Evolutionary conservation across 2,797 vertebrate species (phyloP), one percentile per base, ranked within the genome.

Genomic region (Coregonus sp.): DNA sequence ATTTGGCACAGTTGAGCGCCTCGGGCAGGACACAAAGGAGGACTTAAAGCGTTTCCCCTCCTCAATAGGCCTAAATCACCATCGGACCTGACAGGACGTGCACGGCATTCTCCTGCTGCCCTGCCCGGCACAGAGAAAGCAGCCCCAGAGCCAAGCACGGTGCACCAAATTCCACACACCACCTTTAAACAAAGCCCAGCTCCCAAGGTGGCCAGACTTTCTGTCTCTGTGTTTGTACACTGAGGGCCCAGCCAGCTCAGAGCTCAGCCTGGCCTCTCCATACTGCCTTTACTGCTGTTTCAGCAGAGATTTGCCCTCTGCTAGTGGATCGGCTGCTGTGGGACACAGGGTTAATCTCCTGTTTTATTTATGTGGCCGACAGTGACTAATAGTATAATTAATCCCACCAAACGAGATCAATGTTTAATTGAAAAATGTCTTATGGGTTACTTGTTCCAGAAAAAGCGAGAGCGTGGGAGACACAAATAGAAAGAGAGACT

Each of bases 111-210:
- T 79, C 77, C 51, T 78, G 75, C 74, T 75, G 87, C 78, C 76
- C 9, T 0, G 40, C 9, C 9, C 29, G 74, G 76, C 86, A 73
- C 89, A 15, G 76, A 91, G 87, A 83, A 86, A 92, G 91, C 91
- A 89, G 83, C 86, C 78, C 85, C 81, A 79, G 72, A 72, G 75
- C 51, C 18, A 79, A 81, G 61, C 86, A 73, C 63, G 33, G 85
- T 87, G 85, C 88, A 88, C 90, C 86, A 90, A 89, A 92, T 93
- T 93, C 88, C 92, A 91, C 89, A 86, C 82, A 74, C 78, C 85
- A 78, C 90, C 88, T 91, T 92, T 90, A 88, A 91, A 94, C 92
- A 94, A 92, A 91, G 90, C 84, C 76, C 51, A 72, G 81, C 83
- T 88, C 85, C 80, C 35, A 81, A 88, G 88, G 86, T 89, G 82